Evolutionary conservation across 2,797 vertebrate genomes (phyloP).

Genomic region (Okamejei kenojei): DNA sequence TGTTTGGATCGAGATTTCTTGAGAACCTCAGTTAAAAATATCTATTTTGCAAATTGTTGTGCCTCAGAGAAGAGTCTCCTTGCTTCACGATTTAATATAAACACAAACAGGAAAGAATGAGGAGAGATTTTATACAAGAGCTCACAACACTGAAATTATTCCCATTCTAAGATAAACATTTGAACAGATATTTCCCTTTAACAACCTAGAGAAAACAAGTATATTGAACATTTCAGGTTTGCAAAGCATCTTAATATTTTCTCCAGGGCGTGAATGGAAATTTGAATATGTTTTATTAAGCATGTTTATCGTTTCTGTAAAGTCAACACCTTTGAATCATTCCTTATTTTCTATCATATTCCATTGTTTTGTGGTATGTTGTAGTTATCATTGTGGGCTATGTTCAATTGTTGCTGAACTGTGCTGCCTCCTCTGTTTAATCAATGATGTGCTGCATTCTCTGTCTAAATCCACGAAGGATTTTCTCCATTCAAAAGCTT

Average conservation of each 20-base stretch:
- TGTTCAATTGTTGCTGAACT: not conserved
- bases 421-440: not conserved
- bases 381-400: too few species aligned
- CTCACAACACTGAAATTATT: not conserved
- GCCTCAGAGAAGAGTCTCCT: not conserved
- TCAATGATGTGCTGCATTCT: not conserved
- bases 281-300: not conserved
- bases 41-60: conserved; percentile 12
- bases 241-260: not conserved
- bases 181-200: not conserved
- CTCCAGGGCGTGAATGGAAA: not conserved
- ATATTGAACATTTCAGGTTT: not conserved
- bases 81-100: not conserved
- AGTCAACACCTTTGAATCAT: not conserved
- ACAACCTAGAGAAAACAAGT: not conserved
- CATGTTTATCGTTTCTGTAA: not conserved
- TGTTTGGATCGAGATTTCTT: conserved; percentile 3
- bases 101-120: conserved; percentile 21
- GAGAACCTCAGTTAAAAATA: conserved; percentile 29
- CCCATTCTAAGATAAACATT: not conserved
- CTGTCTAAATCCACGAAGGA: not conserved
- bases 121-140: conserved; percentile 16
- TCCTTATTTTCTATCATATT: not conserved
- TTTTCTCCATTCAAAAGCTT: not conserved
- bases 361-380: not conserved